These are phyloP conservation scores for Catharus ustulatus DNA, from an alignment of 2,797 vertebrate species.

Conservation along the genomic window DNA sequence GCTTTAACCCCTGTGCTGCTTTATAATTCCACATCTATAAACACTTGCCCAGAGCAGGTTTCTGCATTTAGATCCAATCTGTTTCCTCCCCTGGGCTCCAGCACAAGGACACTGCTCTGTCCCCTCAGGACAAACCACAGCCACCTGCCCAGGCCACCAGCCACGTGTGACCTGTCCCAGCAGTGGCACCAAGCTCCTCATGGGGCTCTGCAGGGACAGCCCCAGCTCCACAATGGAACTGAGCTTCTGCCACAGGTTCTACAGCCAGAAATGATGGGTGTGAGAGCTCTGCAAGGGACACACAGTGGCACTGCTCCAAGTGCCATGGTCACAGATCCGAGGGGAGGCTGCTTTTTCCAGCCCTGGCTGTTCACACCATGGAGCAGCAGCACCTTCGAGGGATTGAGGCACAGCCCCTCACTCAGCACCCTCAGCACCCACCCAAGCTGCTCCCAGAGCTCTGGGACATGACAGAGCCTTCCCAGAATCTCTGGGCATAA, in stretches of 20 bases:
- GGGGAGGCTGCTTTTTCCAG: rapidly evolving
- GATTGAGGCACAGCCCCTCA: rapidly evolving
- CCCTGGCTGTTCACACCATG: rapidly evolving
- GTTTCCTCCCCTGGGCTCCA: not conserved
- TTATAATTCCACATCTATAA: conserved; percentile 34
- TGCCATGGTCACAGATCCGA: rapidly evolving
- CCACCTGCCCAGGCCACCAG: not conserved
- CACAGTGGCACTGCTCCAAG: not conserved
- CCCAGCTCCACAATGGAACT: rapidly evolving
- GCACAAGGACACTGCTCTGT: rapidly evolving
- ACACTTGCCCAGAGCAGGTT: not conserved
- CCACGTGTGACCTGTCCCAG: rapidly evolving
- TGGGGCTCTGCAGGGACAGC: not conserved
- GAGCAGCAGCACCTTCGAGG: rapidly evolving
- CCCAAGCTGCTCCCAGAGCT: not conserved
- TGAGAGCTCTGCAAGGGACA: rapidly evolving
- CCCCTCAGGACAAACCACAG: not conserved
- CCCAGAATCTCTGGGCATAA: not conserved
- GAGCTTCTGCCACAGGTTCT: not conserved
- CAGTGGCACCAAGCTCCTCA: no score
- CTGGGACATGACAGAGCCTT: rapidly evolving
- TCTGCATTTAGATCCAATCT: not conserved
- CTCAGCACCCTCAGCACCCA: not conserved
- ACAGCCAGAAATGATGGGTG: rapidly evolving
- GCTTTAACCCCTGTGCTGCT: conserved; percentile 26